Percentiles rank a stretch among this genome's conserved stretches.
Conservation (phyloP, 2,113 vertebrate species). For the Ameiurus melas region DNA sequence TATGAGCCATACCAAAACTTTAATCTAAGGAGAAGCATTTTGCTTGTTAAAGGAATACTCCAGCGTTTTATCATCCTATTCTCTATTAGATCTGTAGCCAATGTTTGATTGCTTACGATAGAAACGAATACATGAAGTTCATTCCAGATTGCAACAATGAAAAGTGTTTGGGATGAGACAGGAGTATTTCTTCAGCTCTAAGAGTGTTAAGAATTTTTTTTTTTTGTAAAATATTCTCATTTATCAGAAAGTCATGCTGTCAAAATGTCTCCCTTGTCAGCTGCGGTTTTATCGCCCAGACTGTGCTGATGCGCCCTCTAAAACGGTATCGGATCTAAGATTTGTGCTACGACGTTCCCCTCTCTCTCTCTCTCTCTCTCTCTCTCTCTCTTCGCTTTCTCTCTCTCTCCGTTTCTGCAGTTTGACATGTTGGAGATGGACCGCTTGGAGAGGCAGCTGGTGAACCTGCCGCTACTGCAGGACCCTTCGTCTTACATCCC, state of each 20-base stretch:
- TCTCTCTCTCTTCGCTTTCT: background rate
- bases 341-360: background rate
- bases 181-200: background rate
- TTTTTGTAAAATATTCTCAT: background rate
- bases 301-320: background rate
- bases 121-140: background rate
- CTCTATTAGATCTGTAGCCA: background rate
- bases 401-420: constrained; percentile 63
- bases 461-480: constrained; percentile 89
- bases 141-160: background rate
- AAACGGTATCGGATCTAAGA: background rate
- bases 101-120: background rate
- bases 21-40: background rate
- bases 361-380: background rate
- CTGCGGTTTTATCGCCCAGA: background rate
- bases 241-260: background rate
- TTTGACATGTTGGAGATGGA: constrained; percentile 99
- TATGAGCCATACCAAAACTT: background rate
- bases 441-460: constrained; percentile 88
- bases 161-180: background rate
- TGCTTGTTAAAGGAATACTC: background rate
- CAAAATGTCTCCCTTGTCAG: background rate
- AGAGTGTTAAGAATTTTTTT: background rate
- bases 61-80: background rate
- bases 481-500: constrained; percentile 93